Conservation (phyloP, 2,113 vertebrate species). For the Channa maculata region DNA sequence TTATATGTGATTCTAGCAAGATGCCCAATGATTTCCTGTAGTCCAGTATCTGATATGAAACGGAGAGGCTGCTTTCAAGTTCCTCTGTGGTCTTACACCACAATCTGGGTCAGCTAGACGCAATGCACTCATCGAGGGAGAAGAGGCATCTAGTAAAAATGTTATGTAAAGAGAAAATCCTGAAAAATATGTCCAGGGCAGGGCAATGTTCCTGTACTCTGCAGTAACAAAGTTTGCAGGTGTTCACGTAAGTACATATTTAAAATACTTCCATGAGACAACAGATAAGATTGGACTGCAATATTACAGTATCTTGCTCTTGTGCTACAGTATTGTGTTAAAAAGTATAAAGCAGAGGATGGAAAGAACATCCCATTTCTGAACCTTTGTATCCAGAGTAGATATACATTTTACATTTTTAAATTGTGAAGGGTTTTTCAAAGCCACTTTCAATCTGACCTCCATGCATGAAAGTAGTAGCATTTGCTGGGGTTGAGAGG, state of each 20-base stretch:
- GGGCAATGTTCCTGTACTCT: slow-evolving; percentile 4
- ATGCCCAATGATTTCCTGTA: slow-evolving; percentile 9
- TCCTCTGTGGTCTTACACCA: slow-evolving; percentile 8
- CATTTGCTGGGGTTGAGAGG: neutral
- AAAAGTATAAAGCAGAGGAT: slow-evolving; percentile 29
- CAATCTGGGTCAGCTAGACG: slow-evolving; percentile 35
- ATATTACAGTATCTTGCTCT: neutral
- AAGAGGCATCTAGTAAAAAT: slow-evolving; percentile 12
- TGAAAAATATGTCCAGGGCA: neutral
- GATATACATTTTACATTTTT: neutral
- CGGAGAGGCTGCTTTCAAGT: slow-evolving; percentile 34
- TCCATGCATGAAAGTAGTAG: neutral
- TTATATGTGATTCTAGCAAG: neutral
- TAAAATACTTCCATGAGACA: neutral
- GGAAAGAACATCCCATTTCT: slow-evolving; percentile 1
- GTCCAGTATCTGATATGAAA: neutral
- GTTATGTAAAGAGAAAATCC: slow-evolving; percentile 2
- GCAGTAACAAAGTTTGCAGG: neutral
- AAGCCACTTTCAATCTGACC: neutral
- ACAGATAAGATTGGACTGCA: neutral
- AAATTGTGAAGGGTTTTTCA: neutral
- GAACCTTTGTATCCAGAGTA: neutral
- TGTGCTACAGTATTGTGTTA: neutral
- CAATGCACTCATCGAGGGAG: slow-evolving; percentile 19
- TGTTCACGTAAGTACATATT: neutral